Base-by-base conservation (phyloP, 2,797 vertebrate species). In the Poliocrania exsul region DNA sequence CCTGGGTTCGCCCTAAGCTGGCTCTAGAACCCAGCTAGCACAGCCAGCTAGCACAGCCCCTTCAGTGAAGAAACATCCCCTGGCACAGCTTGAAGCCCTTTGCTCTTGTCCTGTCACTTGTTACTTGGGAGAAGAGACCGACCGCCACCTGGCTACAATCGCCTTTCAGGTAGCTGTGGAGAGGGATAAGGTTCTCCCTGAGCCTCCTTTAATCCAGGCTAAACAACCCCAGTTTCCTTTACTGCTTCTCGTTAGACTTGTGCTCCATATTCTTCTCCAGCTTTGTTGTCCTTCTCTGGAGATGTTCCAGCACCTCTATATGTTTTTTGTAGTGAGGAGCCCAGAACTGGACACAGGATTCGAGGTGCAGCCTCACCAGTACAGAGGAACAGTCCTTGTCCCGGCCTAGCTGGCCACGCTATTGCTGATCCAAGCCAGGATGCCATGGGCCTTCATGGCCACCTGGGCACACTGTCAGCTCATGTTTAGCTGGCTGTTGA, bases 361-460 rank as follows among this genome's bases (percentile, higher is more conserved):
- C 0, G 1, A 17, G 3, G 9, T 40, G 29, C 6, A 11, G 15
- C 58, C 33, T 53, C 51, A 26, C 6, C 33, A 40, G 16, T 31
- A 20, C 44, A 35, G 29, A 12, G 51, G 37, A 38, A 20, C 10
- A 33, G 23, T 40, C 50, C 69, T 57, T 77, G 57, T 17, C 20
- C 29, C 1, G 1, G 7, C 50, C n/a, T 57, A 58, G 44, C 57
- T 77, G 46, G 33, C 21, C 65, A 31, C 37, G 4, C 29, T 6
- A 7, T 31, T 64, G 44, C 87, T 71, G 38, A 14, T 46, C n/a
- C 71, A 25, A 62, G 56, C 24, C 65, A 58, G 72, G 57, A 58
- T 51, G 37, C 15, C 46, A 16, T 16, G 13, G 58, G 31, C 51
- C 33, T 40, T 46, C 29, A 47, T 47, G 38, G 25, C 65, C 33